Evolutionary conservation across 2,797 vertebrate genomes (phyloP), one percentile per base, ranked within the genome.

Genomic region (Kryptolebias ocellatus): DNA sequence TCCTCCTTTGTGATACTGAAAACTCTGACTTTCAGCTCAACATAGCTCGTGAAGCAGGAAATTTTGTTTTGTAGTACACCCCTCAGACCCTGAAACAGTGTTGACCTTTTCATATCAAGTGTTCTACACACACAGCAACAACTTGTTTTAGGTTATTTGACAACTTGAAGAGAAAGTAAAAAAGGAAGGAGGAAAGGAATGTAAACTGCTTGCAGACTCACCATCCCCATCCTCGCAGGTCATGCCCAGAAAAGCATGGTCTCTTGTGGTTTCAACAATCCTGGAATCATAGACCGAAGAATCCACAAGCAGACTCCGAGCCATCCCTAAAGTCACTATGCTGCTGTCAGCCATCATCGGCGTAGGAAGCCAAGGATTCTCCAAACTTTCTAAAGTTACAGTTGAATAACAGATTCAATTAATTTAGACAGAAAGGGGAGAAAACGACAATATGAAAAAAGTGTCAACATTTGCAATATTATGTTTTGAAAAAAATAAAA

Each of bases 281-380:
- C 95, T 96, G 29, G 94, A 96, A 81, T 99, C 97, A 72, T 94
- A 96, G 75, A 95, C 94, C 9, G 96, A 98, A 70, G 94, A 95
- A 89, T 99, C 96, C 75, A 94, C 94, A 87, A 99, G 81, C 70
- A 96, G 91, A 90, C 96, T 96, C 70, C 88, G 94, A 66, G 92
- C 92, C 0, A 89, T 77, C 83, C 95, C 94, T 14, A 94, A 92
- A 57, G 92, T 89, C 80, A 95, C 42, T 1, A 87, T 89, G 78
- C 95, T 97, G 89, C 74, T 95, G 89, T 97, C 96, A 92, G 95
- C 95, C 97, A 99, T 99, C 39, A 42, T 42, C 9, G 11, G 2
- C 83, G 64, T 79, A 55, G 80, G 74, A 80, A 71, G 53, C 62
- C 54, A 24, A 63, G 75, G 72, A 74, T 70, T 71, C 83, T 86